Percentiles rank a stretch among this genome's conserved stretches.
These are phyloP conservation scores for Scolanthus callimorphus DNA, from an alignment of 92 coral and sea anemone species.

Conservation along the genomic window DNA sequence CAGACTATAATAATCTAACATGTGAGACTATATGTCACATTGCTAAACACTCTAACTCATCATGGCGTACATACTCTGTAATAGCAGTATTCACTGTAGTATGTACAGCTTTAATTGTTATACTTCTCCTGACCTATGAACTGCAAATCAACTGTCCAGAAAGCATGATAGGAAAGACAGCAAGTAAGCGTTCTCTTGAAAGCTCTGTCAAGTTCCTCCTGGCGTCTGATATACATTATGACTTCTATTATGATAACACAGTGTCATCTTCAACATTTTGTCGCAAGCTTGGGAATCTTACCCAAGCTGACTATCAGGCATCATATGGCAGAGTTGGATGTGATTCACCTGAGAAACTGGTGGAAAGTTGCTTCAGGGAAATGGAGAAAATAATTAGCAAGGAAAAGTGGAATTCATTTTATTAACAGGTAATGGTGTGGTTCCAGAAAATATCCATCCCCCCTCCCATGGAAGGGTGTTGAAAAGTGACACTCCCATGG, in stretches of 20 bases:
- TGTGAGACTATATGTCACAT: no score
- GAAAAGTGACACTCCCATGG: no score
- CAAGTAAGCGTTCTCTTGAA: background rate
- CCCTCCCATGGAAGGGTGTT: no score
- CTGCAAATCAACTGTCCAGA: background rate
- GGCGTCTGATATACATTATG: background rate
- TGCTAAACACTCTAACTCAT: no score
- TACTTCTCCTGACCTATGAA: background rate
- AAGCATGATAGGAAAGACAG: background rate
- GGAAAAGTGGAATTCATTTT: no score
- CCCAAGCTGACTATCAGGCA: background rate
- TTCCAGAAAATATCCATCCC: no score
- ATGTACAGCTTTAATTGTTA: background rate
- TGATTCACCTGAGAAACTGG: background rate
- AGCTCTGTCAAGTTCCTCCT: background rate
- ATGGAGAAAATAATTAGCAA: background rate
- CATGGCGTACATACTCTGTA: no score
- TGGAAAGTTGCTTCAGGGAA: background rate
- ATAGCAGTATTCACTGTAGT: background rate
- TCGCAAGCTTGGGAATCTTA: background rate
- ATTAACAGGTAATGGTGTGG: no score
- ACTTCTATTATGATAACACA: background rate
- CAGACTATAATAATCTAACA: no score
- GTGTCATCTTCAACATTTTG: background rate
- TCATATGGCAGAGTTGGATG: background rate